Evolutionary conservation across 2,113 vertebrate genomes (phyloP), one percentile per base, ranked within the genome.

Genomic region (Labeo rohita): DNA sequence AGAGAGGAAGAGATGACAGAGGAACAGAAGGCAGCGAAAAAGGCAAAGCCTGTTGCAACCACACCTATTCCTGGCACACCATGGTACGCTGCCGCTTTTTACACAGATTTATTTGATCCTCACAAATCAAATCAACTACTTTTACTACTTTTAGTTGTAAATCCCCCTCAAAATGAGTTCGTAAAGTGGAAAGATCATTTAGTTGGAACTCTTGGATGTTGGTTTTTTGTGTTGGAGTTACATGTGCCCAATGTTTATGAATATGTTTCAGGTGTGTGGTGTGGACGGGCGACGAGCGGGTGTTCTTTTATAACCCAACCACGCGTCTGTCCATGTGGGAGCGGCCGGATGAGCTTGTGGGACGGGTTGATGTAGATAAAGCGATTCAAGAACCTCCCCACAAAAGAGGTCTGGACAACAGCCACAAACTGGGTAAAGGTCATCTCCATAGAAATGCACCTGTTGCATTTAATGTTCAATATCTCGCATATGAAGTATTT

Each of bases 311-410:
- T 82, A 99, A 99, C 90, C 98, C 98, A 0, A 99, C 98, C 77
- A 99, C 98, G 0, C 96, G 98, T 2, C 94, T 99, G 2, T 99
- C 98, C 65, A 99, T 99, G 98, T 99, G 98, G 98, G 98, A 99
- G 91, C 95, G 98, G 2, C 98, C 98, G 0, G 98, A 99, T 28
- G 98, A 99, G 94, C 95, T 99, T 68, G 95, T 98, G 39, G 97
- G 98, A 39, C 97, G 98, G 82, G 94, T 96, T 0, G 98, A 99
- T 10, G 98, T 99, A 43, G 98, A 99, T 92, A 98, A 98, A 94
- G 98, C 97, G 89, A 98, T 99, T 88, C 98, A 99, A 88, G 97
- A 98, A 36, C 98, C 98, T 1, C 98, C 98, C 13, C 98, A 99
- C 94, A 99, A 99, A 91, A 97, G 96, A 92, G 96, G 96, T 87